Conservation (phyloP, 2,797 vertebrate species). For the Trachurus trachurus region DNA sequence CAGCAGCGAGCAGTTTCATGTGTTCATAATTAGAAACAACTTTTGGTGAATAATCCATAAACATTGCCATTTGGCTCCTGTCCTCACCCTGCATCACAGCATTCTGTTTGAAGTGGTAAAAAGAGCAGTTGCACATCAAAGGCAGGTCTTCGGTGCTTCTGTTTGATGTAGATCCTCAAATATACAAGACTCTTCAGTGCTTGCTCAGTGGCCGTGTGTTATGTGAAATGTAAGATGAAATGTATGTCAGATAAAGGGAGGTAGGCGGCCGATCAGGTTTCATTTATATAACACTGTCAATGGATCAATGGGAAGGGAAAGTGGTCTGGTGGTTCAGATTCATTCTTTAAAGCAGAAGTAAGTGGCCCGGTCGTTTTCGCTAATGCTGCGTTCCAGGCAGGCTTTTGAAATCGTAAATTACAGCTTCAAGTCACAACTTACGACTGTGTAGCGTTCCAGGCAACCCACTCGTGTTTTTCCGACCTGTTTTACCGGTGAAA, state of each 20-base stretch:
- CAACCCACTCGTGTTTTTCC: no score
- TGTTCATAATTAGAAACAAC: slow-evolving; percentile 58
- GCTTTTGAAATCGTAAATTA: no score
- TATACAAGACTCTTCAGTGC: slow-evolving; percentile 29
- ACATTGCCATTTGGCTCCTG: slow-evolving; percentile 65
- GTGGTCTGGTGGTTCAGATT: neutral
- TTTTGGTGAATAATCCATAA: slow-evolving; percentile 65
- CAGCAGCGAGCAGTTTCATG: slow-evolving; percentile 28
- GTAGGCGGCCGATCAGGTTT: neutral
- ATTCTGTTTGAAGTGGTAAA: slow-evolving; percentile 80
- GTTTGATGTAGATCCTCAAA: slow-evolving; percentile 67
- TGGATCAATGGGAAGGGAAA: neutral
- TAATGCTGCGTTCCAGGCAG: no score
- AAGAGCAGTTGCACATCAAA: slow-evolving; percentile 72
- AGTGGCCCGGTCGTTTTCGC: no score
- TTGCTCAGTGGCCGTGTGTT: slow-evolving; percentile 7
- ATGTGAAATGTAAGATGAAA: neutral
- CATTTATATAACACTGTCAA: neutral
- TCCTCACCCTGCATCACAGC: slow-evolving; percentile 44
- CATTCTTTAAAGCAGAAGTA: no score
- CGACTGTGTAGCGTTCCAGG: no score
- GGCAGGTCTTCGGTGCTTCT: slow-evolving; percentile 33
- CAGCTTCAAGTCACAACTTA: no score
- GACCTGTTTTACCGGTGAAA: no score
- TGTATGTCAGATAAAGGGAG: slow-evolving; percentile 17